Conservation (phyloP, 2,888 invertebrate genomes). For the Stegophylla sp. region DNA sequence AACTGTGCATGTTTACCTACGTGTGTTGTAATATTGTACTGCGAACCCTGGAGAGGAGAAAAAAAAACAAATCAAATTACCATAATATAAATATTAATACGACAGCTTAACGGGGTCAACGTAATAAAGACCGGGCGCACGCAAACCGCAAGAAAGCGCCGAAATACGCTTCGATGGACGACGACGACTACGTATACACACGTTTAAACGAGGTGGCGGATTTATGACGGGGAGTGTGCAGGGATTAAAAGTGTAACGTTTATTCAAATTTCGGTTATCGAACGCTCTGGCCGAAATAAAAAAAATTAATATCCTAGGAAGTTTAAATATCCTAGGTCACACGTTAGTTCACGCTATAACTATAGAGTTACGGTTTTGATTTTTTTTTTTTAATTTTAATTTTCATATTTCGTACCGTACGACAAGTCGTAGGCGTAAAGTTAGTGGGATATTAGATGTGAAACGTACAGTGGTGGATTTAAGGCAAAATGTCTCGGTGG, state of each 20-base stretch:
- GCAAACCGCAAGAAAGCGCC: conserved; percentile 40
- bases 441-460: too few relatives aligned
- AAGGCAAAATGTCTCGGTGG: too few relatives aligned
- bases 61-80: conserved; percentile 25
- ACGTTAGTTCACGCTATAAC: too few relatives aligned
- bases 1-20: not conserved
- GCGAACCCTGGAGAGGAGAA: too few relatives aligned
- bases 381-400: too few relatives aligned
- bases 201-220: not conserved
- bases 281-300: too few relatives aligned
- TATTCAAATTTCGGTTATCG: conserved; percentile 1
- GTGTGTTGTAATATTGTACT: not conserved
- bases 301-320: too few relatives aligned
- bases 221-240: not conserved
- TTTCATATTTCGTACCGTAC: too few relatives aligned
- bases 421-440: too few relatives aligned
- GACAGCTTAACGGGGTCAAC: conserved; percentile 51
- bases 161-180: conserved; percentile 34
- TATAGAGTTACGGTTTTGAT: too few relatives aligned
- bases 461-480: too few relatives aligned
- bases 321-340: too few relatives aligned
- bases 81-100: conserved; percentile 58
- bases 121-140: conserved; percentile 45
- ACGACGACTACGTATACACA: not conserved
- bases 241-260: not conserved